Percentiles rank a stretch among this genome's conserved stretches.
phyloP scores from a whole-genome alignment of 1,140 invertebrate species.

The Drosophila jambulina region DNA sequence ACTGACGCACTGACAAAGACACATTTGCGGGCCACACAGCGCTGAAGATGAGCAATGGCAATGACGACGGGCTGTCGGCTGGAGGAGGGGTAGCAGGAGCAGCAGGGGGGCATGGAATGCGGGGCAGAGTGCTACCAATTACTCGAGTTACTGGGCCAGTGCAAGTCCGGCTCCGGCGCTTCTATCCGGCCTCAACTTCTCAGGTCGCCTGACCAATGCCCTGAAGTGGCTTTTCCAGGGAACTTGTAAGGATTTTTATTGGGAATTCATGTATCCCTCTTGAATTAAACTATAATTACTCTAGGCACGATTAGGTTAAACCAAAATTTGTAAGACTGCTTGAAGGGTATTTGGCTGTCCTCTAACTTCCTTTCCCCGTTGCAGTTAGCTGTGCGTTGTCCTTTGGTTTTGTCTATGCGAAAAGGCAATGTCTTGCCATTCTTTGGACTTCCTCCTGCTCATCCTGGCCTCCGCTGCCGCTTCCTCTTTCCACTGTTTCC shows the following conservation, averaged over 20 bases:
- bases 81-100: background rate
- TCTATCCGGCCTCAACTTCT: constrained; percentile 10
- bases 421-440: constrained; percentile 40
- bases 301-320: background rate
- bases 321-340: no score
- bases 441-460: constrained; percentile 1
- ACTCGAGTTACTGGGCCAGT: constrained; percentile 72
- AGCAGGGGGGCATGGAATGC: background rate
- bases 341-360: background rate
- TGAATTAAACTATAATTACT: no score
- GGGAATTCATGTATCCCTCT: background rate
- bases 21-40: constrained; percentile 58
- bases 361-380: background rate
- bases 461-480: background rate
- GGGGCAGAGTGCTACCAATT: constrained; percentile 59
- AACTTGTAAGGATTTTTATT: background rate
- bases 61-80: constrained; percentile 28
- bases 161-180: constrained; percentile 20
- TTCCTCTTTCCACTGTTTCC: constrained; percentile 53
- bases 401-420: constrained; percentile 49
- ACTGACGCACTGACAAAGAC: constrained; percentile 79
- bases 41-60: constrained; percentile 48
- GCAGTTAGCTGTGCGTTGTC: constrained; percentile 50
- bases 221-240: background rate
- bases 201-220: constrained; percentile 10